Base-by-base conservation (phyloP, 2,113 vertebrate species). In the Tragelaphus scriptus region DNA sequence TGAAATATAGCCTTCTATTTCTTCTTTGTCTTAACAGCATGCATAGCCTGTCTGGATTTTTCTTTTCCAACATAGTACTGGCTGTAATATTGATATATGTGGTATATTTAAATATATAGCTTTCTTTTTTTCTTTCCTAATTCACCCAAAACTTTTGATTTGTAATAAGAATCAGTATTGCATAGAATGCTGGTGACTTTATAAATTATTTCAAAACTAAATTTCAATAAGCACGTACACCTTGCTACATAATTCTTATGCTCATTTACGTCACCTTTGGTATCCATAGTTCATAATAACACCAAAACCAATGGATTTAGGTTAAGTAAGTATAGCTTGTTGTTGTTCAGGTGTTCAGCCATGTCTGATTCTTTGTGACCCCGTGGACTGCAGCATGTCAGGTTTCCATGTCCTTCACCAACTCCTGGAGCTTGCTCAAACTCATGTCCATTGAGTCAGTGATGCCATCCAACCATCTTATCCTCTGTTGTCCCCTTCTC, bases 111-210 rank as follows among this genome's bases (percentile, higher is more conserved):
- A 49, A 49, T 77, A 71, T 53, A 93, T 40, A 75, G 61, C 19
- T 85, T 93, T 55, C n/a, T 79, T 88, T 23, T 94, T 88, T 88
- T 51, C 44, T 75, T 56, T 68, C 36, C 32, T 75, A 88, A 88
- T 84, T 96, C 6, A 90, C 53, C 51, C 71, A 92, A 85, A 81
- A 7, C 21, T 65, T 97, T 93, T 91, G 55, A 95, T 95, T 86
- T 97, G 36, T 87, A 13, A 55, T 36, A 97, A 89, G n/a, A 93
- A 91, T 61, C 7, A 61, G 32, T 61, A 61, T 56, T 75, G 14
- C 53, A 44, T 47, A 75, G 30, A 71, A 93, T 79, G 11, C 6
- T 85, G 12, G 10, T 77, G 5, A 3, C 30, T 86, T 56, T 56
- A 93, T 85, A 71, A 94, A 87, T 40, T 51, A 88, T 95, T 93